Percentiles rank a stretch among this genome's conserved stretches.
phyloP scores from a whole-genome alignment of 2,113 vertebrate species.

The Rhizomys pruinosus region DNA sequence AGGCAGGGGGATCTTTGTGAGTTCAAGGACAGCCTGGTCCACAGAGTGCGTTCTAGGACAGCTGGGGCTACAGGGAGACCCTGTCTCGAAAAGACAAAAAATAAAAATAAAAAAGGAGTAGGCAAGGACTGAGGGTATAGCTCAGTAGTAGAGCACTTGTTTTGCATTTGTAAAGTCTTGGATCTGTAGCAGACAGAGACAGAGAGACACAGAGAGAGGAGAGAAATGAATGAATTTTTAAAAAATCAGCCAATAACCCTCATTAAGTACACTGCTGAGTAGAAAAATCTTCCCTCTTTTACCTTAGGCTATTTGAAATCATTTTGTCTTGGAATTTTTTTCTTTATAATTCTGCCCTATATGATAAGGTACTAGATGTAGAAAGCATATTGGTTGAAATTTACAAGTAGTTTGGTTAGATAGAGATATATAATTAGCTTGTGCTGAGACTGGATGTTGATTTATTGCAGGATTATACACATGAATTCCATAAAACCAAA shows the following conservation, averaged over 20 bases:
- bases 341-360: slow-evolving; percentile 4
- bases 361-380: not conserved
- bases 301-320: slow-evolving; percentile 11
- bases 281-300: slow-evolving; percentile 15
- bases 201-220: not conserved
- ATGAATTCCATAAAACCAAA: slow-evolving; percentile 99
- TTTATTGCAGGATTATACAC: slow-evolving; percentile 95
- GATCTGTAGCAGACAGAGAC: not conserved
- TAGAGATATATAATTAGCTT: slow-evolving; percentile 17
- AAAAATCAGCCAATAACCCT: not conserved
- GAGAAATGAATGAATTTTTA: slow-evolving; percentile 44
- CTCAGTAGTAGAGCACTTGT: not conserved
- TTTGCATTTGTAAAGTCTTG: not conserved
- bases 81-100: too few species aligned
- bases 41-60: too few species aligned
- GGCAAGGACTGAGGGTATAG: not conserved
- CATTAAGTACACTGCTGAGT: not conserved
- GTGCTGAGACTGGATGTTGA: slow-evolving; percentile 60
- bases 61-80: too few species aligned
- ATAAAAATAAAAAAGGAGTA: slow-evolving; percentile 33
- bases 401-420: not conserved
- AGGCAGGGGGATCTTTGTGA: too few species aligned
- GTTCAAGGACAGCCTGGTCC: too few species aligned
- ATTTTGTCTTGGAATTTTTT: slow-evolving; percentile 41
- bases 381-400: not conserved